A percentile compares a stretch with the other conserved stretches of the same genome.
phyloP scores from a whole-genome alignment of 2,888 invertebrate species.

The Drosophila neotestacea region DNA sequence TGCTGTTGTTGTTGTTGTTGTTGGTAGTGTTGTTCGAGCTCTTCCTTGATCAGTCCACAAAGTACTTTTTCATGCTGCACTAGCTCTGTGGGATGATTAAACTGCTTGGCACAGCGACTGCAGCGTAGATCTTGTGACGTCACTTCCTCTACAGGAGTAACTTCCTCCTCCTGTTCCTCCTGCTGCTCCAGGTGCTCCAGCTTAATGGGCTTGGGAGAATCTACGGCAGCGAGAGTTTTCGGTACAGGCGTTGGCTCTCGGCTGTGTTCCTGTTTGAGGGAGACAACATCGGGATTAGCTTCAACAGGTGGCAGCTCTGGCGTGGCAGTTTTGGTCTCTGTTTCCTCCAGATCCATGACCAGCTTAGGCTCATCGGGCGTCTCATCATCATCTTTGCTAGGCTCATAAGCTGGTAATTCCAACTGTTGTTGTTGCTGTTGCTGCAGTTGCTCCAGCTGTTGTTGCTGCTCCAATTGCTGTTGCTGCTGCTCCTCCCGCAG shows the following conservation, averaged over 20 bases:
- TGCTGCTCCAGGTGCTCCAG: slow-evolving; percentile 50
- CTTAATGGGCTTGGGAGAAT: slow-evolving; percentile 59
- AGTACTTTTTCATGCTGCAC: slow-evolving; percentile 91
- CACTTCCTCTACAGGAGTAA: background rate
- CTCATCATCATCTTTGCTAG: slow-evolving; percentile 64
- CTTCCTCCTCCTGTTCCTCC: slow-evolving; percentile 72
- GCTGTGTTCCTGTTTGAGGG: slow-evolving; percentile 59
- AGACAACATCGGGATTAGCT: background rate
- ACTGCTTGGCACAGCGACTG: slow-evolving; percentile 87
- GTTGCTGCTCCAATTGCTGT: slow-evolving; percentile 36
- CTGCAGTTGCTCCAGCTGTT: slow-evolving; percentile 26
- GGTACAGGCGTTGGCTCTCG: slow-evolving; percentile 81
- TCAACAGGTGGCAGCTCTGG: slow-evolving; percentile 17
- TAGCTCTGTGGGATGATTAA: slow-evolving; percentile 87
- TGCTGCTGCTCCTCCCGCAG: slow-evolving; percentile 33
- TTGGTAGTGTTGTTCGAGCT: slow-evolving; percentile 85
- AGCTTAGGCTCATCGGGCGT: slow-evolving; percentile 87
- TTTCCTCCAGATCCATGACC: slow-evolving; percentile 89
- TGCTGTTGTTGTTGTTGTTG: slow-evolving; percentile 61
- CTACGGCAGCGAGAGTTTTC: slow-evolving; percentile 14
- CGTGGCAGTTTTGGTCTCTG: slow-evolving; percentile 68
- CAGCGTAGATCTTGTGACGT: slow-evolving; percentile 85
- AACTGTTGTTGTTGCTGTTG: slow-evolving; percentile 30
- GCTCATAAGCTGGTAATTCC: slow-evolving; percentile 38
- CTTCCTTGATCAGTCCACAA: slow-evolving; percentile 86